Evolutionary conservation across 2,797 vertebrate genomes (phyloP), one percentile per base, ranked within the genome.

Genomic region (Todus mexicanus): DNA sequence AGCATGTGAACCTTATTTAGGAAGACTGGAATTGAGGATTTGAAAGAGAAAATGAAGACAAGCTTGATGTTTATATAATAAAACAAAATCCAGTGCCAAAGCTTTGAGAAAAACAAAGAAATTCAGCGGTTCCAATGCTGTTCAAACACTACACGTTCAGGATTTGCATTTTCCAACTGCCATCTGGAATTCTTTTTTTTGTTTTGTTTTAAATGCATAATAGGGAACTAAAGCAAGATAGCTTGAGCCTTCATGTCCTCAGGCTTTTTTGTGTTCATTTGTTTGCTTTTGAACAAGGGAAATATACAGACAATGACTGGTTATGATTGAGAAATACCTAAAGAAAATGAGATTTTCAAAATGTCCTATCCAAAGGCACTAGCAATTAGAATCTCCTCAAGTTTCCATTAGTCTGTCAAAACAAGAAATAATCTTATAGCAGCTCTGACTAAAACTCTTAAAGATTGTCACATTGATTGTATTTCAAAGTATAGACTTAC

Each of bases 401-500:
- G 76, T 94, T 95, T 89, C 95, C 91, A 95, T 89, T 94, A 95
- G 90, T 70, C 74, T 76, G 42, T 83, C 66, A 94, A 95, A 93
- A 89, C 20, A 94, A 91, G 47, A 92, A 94, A 96, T 87, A 97
- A 97, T 97, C 98, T 97, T 97, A 98, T 29, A 89, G 57, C 60
- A 87, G 50, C 60, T 84, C 61, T 37, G 38, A 90, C 71, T 90
- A 38, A 93, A 95, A 89, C 80, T 76, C 93, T 80, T 91, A 42
- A 78, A 72, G 84, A 77, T 61, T 87, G 42, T 43, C 43, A 87
- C 86, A 50, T 0, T 45, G 70, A 93, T 72, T 88, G 77, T 80
- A 92, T 95, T 92, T 76, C 81, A 70, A 80, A 86, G 93, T 71
- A 90, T 74, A 95, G 95, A 98, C 99, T 99, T 97, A 99, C 99